Evolutionary conservation across 2,888 invertebrate species (phyloP).

Genomic region (Sclerodermus sp.): DNA sequence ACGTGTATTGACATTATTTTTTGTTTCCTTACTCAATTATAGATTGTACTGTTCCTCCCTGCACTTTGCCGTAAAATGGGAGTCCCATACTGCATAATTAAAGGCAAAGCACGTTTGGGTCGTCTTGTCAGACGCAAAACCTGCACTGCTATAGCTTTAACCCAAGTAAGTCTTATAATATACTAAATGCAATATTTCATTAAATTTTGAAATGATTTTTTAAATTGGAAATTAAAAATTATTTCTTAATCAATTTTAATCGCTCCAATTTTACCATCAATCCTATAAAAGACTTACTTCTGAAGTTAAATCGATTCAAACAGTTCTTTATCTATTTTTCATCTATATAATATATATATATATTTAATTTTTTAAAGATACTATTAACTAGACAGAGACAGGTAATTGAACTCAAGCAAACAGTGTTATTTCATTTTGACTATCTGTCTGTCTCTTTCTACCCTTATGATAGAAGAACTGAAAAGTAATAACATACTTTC

Average conservation of each 20-base stretch:
- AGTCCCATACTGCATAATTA: conserved; percentile 99
- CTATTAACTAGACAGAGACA: background rate
- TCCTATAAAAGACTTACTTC: background rate
- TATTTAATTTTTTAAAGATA: background rate
- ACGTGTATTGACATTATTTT: too few species aligned
- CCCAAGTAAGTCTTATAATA: too few species aligned
- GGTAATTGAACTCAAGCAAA: too few species aligned
- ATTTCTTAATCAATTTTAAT: background rate
- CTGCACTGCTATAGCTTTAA: conserved; percentile 85
- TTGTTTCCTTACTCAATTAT: too few species aligned
- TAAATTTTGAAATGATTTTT: too few species aligned
- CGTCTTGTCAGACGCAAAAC: conserved; percentile 95
- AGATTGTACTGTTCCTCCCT: conserved; percentile 96
- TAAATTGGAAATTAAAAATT: background rate
- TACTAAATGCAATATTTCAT: too few species aligned
- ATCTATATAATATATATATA: background rate
- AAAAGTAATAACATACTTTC: too few species aligned
- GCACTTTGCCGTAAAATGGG: conserved; percentile 99
- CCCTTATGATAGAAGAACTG: too few species aligned
- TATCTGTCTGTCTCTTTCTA: too few species aligned
- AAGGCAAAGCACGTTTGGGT: conserved; percentile 96
- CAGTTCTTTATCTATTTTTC: background rate
- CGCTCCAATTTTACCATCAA: background rate
- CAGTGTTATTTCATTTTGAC: too few species aligned
- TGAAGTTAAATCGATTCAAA: background rate